Base-by-base conservation (phyloP, 2,113 vertebrate genomes). In the Platysternon megacephalum region DNA sequence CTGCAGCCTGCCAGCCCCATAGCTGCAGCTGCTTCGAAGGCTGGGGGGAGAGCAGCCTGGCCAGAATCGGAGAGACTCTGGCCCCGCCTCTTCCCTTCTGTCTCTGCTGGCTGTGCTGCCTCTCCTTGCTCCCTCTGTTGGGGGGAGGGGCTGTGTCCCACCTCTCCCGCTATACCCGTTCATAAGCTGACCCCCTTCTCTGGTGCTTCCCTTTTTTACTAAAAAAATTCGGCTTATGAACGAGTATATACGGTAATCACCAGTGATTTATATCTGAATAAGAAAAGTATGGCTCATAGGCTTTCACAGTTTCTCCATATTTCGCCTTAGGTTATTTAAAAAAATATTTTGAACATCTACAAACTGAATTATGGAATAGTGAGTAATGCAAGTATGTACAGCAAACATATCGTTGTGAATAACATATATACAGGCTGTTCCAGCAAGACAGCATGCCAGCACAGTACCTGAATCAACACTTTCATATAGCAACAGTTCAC, bases 401-500 rank as follows among this genome's bases (percentile, higher is more conserved):
- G 97, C 94, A 96, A 98, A 98, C 95, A 95, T 95, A 96, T 95
- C 89, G 13, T 89, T 76, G 93, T 96, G 85, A 86, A 93, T 94
- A 91, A 97, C 91, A 93, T 52, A 87, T 85, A 91, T 78, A 46
- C 4, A 91, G 92, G 56, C 78, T 85, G 93, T 94, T 97, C 90
- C 85, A 97, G 93, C 93, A 93, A 76, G 72, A 96, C 55, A 95
- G 94, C 58, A 35, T 95, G 94, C 91, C 39, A 90, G 51, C 42
- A 29, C 22, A 85, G 89, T 84, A 82, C 85, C 32, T 97, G 97
- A 98, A 98, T 98, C 88, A 91, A 89, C 95, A 96, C 95, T 85
- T 97, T 97, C 97, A 98, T 98, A 96, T 88, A 93, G 93, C 42
- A 97, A 97, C 97, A 96, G 95, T 91, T 94, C 96, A 86, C 94